Percentiles rank a stretch among this genome's conserved stretches.
These are phyloP conservation scores for Cranoglanis bouderius DNA, from an alignment of 2,113 vertebrate genomes.

Conservation along the genomic window DNA sequence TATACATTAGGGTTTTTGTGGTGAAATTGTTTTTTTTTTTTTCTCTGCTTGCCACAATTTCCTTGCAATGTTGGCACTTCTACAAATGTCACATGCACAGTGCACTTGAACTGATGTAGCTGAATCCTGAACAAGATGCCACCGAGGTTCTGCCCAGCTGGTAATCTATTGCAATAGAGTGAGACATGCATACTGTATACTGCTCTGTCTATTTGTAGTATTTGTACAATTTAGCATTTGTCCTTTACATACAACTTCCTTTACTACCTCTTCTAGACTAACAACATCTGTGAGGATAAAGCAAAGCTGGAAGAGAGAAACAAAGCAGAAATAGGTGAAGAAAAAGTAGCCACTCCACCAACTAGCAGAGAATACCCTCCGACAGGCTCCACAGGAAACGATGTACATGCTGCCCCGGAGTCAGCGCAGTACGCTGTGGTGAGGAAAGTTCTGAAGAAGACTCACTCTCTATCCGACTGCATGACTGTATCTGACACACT, in stretches of 20 bases:
- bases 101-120: background rate
- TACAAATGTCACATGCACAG: background rate
- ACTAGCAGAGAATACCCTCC: background rate
- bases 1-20: background rate
- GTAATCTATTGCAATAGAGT: background rate
- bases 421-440: constrained; percentile 59
- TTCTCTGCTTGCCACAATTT: background rate
- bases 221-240: background rate
- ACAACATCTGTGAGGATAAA: constrained; percentile 11
- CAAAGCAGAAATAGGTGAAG: constrained; percentile 10
- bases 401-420: background rate
- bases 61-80: background rate
- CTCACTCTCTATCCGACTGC: constrained; percentile 43
- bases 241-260: background rate
- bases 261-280: constrained; percentile 23
- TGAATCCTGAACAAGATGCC: background rate
- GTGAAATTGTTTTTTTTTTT: background rate
- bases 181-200: background rate
- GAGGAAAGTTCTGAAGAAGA: constrained; percentile 55
- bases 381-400: background rate
- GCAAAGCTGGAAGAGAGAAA: background rate
- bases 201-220: background rate
- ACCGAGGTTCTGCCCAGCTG: background rate
- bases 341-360: background rate
- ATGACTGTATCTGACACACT: background rate